phyloP scores from a whole-genome alignment of 1,140 invertebrate genomes.

The Drosophila miranda region DNA sequence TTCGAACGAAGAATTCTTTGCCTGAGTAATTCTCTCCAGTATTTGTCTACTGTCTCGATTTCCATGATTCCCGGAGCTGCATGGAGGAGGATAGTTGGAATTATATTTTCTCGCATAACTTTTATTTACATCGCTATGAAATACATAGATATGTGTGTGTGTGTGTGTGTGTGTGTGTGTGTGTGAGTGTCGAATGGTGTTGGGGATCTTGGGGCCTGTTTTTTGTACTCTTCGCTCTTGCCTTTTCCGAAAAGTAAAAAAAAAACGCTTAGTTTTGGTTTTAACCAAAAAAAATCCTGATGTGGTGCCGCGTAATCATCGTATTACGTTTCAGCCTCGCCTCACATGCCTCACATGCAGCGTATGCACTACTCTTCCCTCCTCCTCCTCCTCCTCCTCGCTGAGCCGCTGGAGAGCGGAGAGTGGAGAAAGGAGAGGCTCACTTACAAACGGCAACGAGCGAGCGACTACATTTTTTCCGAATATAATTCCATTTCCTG shows the following conservation, averaged over 20 bases:
- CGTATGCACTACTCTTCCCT: too few relatives aligned
- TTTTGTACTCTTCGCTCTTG: conserved; percentile 12
- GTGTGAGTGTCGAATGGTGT: conserved; percentile 1
- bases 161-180: background rate
- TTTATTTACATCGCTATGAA: conserved; percentile 65
- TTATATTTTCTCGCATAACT: conserved; percentile 60
- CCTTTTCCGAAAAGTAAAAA: conserved; percentile 17
- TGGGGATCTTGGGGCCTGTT: conserved; percentile 1
- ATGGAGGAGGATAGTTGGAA: conserved; percentile 18
- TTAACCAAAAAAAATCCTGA: conserved; percentile 45
- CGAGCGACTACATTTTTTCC: conserved; percentile 57
- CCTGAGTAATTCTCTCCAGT: too few relatives aligned
- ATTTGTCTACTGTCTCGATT: too few relatives aligned
- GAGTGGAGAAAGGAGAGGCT: conserved; percentile 27
- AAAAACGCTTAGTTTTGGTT: conserved; percentile 53
- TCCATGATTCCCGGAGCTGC: too few relatives aligned
- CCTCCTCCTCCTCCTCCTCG: conserved; percentile 1
- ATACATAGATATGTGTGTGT: conserved; percentile 26
- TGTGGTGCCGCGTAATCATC: conserved; percentile 38
- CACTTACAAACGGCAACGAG: conserved; percentile 40
- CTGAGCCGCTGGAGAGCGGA: conserved; percentile 1
- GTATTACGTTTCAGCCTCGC: conserved; percentile 45
- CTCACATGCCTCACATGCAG: background rate
- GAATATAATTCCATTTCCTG: conserved; percentile 80
- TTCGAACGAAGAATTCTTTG: too few relatives aligned